Base-by-base conservation (phyloP, 2,113 vertebrate species). In the Neogobius melanostomus region DNA sequence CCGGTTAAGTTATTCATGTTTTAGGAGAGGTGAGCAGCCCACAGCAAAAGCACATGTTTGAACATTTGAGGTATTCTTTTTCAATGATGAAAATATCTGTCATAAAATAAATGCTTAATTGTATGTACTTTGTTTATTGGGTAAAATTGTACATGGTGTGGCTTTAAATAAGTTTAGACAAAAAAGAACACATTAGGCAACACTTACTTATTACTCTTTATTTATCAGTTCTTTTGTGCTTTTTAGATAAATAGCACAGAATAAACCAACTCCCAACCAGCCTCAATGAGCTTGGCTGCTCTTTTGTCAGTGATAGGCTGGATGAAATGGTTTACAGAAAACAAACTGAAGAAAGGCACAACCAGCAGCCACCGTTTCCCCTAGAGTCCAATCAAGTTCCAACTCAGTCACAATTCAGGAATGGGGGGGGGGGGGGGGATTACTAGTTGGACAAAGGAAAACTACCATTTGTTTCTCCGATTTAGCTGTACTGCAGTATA, bases 211-310 rank as follows among this genome's bases (percentile, higher is more conserved):
- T 91, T 85, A 91, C 85, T 90, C 72, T 92, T 92, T 91, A 90
- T 90, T 93, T 91, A 91, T 90, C 89, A 82, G 84, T 88, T 90
- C 89, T 82, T 28, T 87, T 92, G 90, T 91, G 89, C 89, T 91
- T 86, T 85, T 88, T 90, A 90, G 45, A 48, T 91, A 88, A 89
- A 86, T 75, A 91, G 92, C 93, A 93, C 91, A 92, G 77, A 79
- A 74, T 76, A 70, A 91, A 89, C 67, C 71, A 74, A 91, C 88
- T 89, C 88, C 90, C 89, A 86, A 76, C 72, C 92, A 92, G 90
- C 91, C 79, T 84, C 75, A 84, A 85, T 86, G 71, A 79, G 81
- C 88, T 59, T 48, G 71, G 91, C 79, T 85, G 86, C 70, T 68
- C 72, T 80, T 51, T 76, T 68, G 74, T 77, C 66, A 67, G 75